Conservation (phyloP, 2,888 invertebrate genomes). For the Pelosia muscerda region DNA sequence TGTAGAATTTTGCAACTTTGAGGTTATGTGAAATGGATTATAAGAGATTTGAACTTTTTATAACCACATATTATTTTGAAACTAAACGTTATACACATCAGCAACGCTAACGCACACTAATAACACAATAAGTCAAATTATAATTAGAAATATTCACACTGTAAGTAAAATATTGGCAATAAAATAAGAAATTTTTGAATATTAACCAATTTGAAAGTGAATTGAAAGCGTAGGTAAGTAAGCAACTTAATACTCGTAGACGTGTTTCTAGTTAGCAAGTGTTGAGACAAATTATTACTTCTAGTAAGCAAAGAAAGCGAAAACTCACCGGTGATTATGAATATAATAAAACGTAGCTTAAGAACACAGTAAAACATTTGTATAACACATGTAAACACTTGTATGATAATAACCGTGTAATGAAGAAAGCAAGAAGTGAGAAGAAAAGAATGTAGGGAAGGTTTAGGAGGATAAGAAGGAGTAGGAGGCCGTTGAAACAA, state of each 20-base stretch:
- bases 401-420: too few relatives aligned
- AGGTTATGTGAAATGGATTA: too few relatives aligned
- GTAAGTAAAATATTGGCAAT: slow-evolving; percentile 9
- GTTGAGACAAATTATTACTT: slow-evolving; percentile 18
- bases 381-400: too few relatives aligned
- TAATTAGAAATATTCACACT: slow-evolving; percentile 6
- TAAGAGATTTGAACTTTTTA: too few relatives aligned
- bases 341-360: slow-evolving; percentile 1
- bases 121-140: not conserved
- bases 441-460: too few relatives aligned
- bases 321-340: slow-evolving; percentile 5
- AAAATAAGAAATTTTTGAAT: slow-evolving; percentile 18
- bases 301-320: slow-evolving; percentile 12
- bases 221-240: slow-evolving; percentile 22
- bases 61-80: too few relatives aligned
- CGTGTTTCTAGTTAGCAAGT: slow-evolving; percentile 23
- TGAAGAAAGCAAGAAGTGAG: too few relatives aligned
- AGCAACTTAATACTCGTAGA: not conserved
- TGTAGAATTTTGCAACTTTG: too few relatives aligned
- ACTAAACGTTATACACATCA: too few relatives aligned
- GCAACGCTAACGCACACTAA: not conserved
- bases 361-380: not conserved
- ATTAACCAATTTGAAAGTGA: slow-evolving; percentile 14
- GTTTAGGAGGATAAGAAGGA: too few relatives aligned
- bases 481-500: too few relatives aligned